Evolutionary conservation across 2,888 invertebrate genomes (phyloP).

Genomic region (Amiota mariae): DNA sequence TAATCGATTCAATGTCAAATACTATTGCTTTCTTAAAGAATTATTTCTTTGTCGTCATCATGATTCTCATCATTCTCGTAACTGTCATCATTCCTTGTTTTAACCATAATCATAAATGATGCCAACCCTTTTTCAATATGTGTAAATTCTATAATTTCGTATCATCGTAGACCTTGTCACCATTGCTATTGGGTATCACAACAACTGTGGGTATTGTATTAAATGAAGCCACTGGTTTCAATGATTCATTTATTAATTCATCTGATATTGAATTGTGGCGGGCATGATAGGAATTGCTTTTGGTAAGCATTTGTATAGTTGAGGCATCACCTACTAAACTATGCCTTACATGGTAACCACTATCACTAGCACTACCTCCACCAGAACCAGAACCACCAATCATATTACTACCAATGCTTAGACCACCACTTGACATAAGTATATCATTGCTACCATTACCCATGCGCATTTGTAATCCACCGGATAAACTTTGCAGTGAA

Average conservation of each 20-base stretch:
- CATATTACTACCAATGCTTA: constrained; percentile 32
- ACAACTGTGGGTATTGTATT: constrained; percentile 67
- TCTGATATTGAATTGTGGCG: constrained; percentile 56
- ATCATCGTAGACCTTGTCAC: constrained; percentile 66
- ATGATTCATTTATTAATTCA: constrained; percentile 56
- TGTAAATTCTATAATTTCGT: constrained; percentile 69
- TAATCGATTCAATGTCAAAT: no score
- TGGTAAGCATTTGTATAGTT: constrained; percentile 49
- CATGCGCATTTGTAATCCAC: constrained; percentile 47
- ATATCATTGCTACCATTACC: constrained; percentile 55
- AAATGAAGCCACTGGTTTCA: constrained; percentile 44
- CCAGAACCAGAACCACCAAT: constrained; percentile 41
- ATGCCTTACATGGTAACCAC: constrained; percentile 45
- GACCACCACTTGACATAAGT: constrained; percentile 41
- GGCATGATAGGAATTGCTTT: constrained; percentile 36
- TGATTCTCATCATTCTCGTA: no score
- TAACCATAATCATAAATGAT: constrained; percentile 45
- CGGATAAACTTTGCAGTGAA: constrained; percentile 64
- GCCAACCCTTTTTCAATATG: constrained; percentile 40
- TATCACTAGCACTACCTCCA: constrained; percentile 46
- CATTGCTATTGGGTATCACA: constrained; percentile 69
- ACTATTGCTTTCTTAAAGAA: no score
- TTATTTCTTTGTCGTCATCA: no score
- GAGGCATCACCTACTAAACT: constrained; percentile 56
- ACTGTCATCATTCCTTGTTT: no score